Evolutionary conservation across 2,888 invertebrate genomes (phyloP), one percentile per base, ranked within the genome.

Genomic region (Drosophila niveifrons): DNA sequence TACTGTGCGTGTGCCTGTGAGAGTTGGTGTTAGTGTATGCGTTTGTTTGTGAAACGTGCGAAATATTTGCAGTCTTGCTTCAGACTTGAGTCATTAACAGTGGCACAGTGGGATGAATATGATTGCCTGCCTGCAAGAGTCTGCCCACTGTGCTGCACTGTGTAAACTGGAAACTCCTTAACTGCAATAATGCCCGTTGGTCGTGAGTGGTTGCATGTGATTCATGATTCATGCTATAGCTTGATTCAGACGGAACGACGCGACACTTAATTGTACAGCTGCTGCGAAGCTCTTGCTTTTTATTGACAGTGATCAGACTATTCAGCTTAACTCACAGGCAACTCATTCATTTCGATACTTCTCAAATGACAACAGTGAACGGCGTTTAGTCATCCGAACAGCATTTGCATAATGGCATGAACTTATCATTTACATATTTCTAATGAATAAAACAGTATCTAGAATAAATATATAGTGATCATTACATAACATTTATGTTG

Each of bases 11-110:
- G 41, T 48, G 36, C 10, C n/a, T 58, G 7, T 63, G 43, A 48
- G 28, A 52, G 36, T 18, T 34, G 11, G 23, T 58, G 50, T 41
- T n/a, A 44, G 47, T 55, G 53, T 48, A 48, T 39, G 55, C 39
- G 41, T 57, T 23, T 23, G 43, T 56, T 13, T 64, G 64, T 44
- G 47, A 74, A 87, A 84, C 82, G 88, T 87, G 88, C 82, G 76
- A 87, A 87, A 78, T 83, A 73, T 72, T 85, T 86, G 62, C 62
- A 59, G 61, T 67, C 58, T 79, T 75, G 70, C 65, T 34, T 47
- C 75, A 78, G 63, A 75, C 77, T 80, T 82, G 72, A 82, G 46
- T 85, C 83, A 82, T 82, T 75, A 72, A 66, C 62, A 23, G 23
- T 62, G 55, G 69, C 66, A 82, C 88, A 85, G 88, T 82, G 80